phyloP scores from a whole-genome alignment of 2,113 vertebrate species.

The Etheostoma cragini region DNA sequence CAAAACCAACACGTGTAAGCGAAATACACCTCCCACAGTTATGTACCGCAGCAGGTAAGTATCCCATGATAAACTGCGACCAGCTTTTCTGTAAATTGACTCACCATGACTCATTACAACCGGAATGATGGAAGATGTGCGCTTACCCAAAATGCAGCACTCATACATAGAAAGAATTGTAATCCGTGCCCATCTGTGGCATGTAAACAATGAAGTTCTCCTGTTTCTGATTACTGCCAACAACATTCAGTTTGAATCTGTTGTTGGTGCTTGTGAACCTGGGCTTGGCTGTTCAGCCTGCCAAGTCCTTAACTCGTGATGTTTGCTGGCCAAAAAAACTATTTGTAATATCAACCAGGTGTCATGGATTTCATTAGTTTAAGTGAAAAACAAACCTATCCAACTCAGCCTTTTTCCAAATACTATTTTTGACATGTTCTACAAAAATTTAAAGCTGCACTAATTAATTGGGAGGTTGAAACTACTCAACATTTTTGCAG shows the following conservation, averaged over 20 bases:
- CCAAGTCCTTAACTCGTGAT: constrained; percentile 36
- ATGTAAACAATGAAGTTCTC: background rate
- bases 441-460: constrained; percentile 10
- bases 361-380: constrained; percentile 42
- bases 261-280: constrained; percentile 25
- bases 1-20: constrained; percentile 32
- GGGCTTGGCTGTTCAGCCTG: constrained; percentile 1
- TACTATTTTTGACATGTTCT: background rate
- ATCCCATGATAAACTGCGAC: constrained; percentile 37
- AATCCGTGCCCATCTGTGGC: background rate
- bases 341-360: constrained; percentile 52
- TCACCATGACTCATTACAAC: constrained; percentile 31
- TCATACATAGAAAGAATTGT: background rate
- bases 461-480: background rate
- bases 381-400: constrained; percentile 20
- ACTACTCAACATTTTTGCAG: constrained; percentile 27
- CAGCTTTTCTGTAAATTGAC: constrained; percentile 37
- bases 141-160: background rate
- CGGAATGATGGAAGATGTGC: background rate
- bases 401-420: background rate
- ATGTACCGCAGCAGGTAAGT: constrained; percentile 8
- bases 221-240: constrained; percentile 10
- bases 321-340: constrained; percentile 13
- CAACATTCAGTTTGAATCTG: constrained; percentile 22
- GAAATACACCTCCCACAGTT: constrained; percentile 26